Evolutionary conservation across 2,888 invertebrate genomes (phyloP).

Genomic region (Zygothrica quintamaculata): DNA sequence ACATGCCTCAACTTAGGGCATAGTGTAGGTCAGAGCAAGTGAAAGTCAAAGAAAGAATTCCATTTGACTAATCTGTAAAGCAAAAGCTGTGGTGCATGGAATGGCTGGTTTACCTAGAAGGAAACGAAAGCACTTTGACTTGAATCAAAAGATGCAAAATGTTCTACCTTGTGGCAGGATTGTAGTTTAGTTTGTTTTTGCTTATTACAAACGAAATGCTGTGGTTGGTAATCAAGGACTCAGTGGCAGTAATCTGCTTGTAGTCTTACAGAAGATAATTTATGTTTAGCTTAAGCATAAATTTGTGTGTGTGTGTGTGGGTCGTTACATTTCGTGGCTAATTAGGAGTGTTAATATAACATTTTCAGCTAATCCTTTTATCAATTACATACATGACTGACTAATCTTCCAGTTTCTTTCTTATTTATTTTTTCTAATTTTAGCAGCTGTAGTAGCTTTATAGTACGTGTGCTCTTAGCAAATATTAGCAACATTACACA

Average conservation of each 20-base stretch:
- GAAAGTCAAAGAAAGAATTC: slow-evolving; percentile 27
- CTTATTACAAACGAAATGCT: slow-evolving; percentile 41
- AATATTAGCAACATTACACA: slow-evolving; percentile 44
- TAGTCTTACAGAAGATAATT: slow-evolving; percentile 11
- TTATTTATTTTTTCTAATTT: too few species aligned
- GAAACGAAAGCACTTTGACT: slow-evolving; percentile 4
- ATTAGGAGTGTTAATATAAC: slow-evolving; percentile 33
- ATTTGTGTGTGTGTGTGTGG: slow-evolving; percentile 5
- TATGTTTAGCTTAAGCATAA: background rate
- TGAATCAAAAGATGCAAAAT: slow-evolving; percentile 29
- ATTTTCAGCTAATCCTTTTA: slow-evolving; percentile 46
- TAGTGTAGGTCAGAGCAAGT: slow-evolving; percentile 1
- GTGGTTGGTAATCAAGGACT: slow-evolving; percentile 31
- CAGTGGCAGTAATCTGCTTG: slow-evolving; percentile 30
- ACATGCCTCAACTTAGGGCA: slow-evolving; percentile 28
- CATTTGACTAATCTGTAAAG: slow-evolving; percentile 67
- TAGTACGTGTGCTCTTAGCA: slow-evolving; percentile 39
- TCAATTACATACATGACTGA: slow-evolving; percentile 63
- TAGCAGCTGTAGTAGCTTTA: slow-evolving; percentile 26
- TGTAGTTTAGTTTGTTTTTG: slow-evolving; percentile 33
- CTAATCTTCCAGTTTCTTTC: too few species aligned
- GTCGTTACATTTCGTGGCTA: slow-evolving; percentile 17
- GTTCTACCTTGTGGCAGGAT: slow-evolving; percentile 22
- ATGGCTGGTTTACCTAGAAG: slow-evolving; percentile 1
- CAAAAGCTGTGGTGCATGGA: slow-evolving; percentile 3